Conservation (phyloP, 1,140 invertebrate genomes). For the Lycorma delicatula region DNA sequence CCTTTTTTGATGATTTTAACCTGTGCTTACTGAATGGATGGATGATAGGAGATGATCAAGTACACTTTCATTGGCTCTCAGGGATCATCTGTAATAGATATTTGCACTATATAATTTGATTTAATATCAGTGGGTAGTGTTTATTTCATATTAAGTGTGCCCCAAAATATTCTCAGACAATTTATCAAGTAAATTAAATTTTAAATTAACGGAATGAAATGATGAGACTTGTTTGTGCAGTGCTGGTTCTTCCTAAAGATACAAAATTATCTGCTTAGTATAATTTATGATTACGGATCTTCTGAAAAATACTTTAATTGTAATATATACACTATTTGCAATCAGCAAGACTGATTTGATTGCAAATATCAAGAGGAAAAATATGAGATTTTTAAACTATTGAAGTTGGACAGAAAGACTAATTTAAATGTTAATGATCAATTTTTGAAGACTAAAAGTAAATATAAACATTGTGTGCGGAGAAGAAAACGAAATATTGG, state of each 20-base stretch:
- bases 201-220: neutral
- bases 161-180: neutral
- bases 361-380: neutral
- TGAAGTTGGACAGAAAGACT: neutral
- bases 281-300: neutral
- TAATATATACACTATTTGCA: neutral
- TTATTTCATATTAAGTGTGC: neutral
- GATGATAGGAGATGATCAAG: neutral
- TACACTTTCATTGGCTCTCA: neutral
- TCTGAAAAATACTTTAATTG: neutral
- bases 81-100: neutral
- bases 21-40: neutral
- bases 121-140: neutral
- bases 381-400: neutral
- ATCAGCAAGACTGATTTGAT: constrained; percentile 9
- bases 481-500: constrained; percentile 10
- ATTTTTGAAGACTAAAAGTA: neutral
- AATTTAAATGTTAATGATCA: neutral
- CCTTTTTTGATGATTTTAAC: neutral
- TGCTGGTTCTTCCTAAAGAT: too few species aligned
- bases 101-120: neutral
- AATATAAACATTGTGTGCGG: neutral
- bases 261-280: neutral
- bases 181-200: neutral
- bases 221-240: neutral